Conservation (phyloP, 2,113 vertebrate genomes). For the Scartelaos histophorus region DNA sequence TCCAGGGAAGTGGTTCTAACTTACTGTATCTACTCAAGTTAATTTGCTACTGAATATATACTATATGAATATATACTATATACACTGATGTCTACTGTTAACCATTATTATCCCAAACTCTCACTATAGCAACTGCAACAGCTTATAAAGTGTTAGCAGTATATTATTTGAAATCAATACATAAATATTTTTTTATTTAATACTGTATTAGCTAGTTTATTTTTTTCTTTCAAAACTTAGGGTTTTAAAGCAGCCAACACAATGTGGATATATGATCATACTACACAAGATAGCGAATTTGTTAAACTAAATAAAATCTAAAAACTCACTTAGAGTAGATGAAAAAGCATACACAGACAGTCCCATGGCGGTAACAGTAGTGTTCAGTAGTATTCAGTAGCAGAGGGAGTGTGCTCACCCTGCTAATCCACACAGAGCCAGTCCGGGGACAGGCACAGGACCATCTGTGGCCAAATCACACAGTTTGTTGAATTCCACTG, state of each 20-base stretch:
- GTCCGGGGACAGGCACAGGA: constrained; percentile 45
- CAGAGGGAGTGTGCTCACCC: constrained; percentile 35
- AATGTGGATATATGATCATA: too few species aligned
- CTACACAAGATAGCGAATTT: too few species aligned
- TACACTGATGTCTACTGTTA: neutral
- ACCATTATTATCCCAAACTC: neutral
- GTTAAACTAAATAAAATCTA: too few species aligned
- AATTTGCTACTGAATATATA: neutral
- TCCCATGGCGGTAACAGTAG: neutral
- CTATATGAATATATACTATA: neutral
- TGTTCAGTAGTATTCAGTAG: neutral
- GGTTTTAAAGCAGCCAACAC: too few species aligned
- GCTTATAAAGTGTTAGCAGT: neutral
- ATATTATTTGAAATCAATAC: too few species aligned
- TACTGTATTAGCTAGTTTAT: too few species aligned
- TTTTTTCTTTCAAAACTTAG: too few species aligned
- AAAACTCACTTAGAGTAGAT: neutral
- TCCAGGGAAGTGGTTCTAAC: neutral
- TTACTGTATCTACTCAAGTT: neutral
- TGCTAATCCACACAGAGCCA: constrained; percentile 55
- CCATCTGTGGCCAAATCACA: constrained; percentile 60
- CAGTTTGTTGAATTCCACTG: constrained; percentile 67
- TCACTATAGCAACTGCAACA: neutral
- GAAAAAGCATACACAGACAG: neutral
- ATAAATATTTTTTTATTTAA: too few species aligned